Evolutionary conservation across 2,888 invertebrate genomes (phyloP), one percentile per base, ranked within the genome.

Genomic region (Meghimatium bilineatum): DNA sequence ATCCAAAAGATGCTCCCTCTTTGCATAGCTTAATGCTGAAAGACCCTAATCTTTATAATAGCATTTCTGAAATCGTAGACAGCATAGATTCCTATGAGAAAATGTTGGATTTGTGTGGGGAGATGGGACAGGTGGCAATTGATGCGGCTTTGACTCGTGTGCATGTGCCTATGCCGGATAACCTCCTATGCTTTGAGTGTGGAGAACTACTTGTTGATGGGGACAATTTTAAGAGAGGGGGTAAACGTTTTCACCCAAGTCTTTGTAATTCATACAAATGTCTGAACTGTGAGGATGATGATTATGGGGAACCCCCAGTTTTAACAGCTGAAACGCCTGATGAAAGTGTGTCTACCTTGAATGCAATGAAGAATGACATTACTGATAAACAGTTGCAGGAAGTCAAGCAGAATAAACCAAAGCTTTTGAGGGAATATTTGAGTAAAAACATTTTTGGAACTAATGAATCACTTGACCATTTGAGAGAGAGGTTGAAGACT

Each of bases 11-110:
- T 34, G 52, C 38, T 26, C 80, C 80, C 3, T 84, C 84, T 12
- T 76, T 84, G 38, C 74, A 52, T 14, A 84, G 84, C 56, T 56
- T 84, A 29, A 75, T 84, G 20, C 60, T 76, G 52, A 84, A 80
- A 79, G 84, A 84, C 44, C 84, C 84, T 12, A 67, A 80, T 0
- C 52, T 84, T 3, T 84, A 67, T 36, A 69, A 74, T 23, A 75
- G 79, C n/a, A 84, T 84, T 36, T 84, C 84, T 23, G 79, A 84
- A 52, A 74, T 84, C 32, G 84, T 84, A 23, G 84, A 84, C 2
- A 75, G 84, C 56, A 84, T 84, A 32, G 84, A 80, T 49, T 84
- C 84, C 0, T 84, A 84, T 75, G 84, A 84, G 71, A 74, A 84
- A 26, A 84, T 84, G 84, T 56, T 84, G 66, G 75, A 80, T 71